phyloP scores from a whole-genome alignment of 2,888 invertebrate species.

The Tenthredo distinguenda region DNA sequence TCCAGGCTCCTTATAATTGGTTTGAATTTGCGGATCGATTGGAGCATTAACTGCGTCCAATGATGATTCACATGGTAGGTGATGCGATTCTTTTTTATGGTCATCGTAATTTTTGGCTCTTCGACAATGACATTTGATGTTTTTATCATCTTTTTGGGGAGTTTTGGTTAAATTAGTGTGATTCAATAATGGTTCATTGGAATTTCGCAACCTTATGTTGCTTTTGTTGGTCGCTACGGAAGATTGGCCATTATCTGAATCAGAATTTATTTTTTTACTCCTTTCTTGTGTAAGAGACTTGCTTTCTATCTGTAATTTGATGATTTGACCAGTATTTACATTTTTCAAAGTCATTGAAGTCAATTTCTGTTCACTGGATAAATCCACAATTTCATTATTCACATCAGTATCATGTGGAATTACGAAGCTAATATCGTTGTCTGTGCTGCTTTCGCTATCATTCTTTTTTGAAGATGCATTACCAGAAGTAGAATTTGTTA shows the following conservation, averaged over 20 bases:
- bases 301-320: not conserved
- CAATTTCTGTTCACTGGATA: not conserved
- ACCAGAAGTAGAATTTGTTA: not conserved
- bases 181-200: not conserved
- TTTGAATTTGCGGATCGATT: not conserved
- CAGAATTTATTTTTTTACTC: not conserved
- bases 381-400: not conserved
- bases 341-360: not conserved
- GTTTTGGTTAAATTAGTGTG: not conserved
- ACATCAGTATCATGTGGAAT: conserved; percentile 41
- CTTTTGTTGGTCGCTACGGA: not conserved
- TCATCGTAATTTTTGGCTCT: not conserved
- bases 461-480: not conserved
- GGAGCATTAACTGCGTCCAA: not conserved
- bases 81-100: not conserved
- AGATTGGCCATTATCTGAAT: conserved; percentile 1
- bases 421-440: conserved; percentile 36
- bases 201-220: not conserved
- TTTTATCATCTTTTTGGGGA: not conserved
- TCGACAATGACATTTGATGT: not conserved
- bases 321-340: not conserved
- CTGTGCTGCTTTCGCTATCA: conserved; percentile 19
- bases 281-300: not conserved
- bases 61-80: conserved; percentile 8
- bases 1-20: not conserved